Conservation (phyloP, 2,113 vertebrate genomes). For the Callospermophilus lateralis region DNA sequence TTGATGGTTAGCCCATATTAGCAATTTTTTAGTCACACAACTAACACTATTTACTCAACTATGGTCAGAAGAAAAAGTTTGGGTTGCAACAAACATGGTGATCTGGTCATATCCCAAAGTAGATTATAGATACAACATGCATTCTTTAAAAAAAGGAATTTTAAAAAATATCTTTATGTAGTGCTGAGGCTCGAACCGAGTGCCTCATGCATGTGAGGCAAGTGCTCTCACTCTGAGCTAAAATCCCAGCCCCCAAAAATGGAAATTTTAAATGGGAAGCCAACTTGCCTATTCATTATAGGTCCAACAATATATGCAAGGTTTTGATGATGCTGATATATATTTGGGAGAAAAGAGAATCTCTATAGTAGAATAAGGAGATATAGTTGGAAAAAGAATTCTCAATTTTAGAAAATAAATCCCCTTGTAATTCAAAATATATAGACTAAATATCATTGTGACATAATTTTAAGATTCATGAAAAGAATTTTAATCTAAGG, state of each 20-base stretch:
- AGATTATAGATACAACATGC: background rate
- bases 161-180: background rate
- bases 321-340: background rate
- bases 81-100: background rate
- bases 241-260: background rate
- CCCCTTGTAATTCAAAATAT: conserved; percentile 18
- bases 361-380: background rate
- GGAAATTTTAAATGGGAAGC: background rate
- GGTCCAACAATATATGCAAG: background rate
- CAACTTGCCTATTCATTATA: background rate
- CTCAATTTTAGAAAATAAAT: conserved; percentile 59
- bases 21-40: background rate
- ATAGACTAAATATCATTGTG: conserved; percentile 61
- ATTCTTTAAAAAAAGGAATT: background rate
- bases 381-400: background rate
- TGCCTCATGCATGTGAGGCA: too few species aligned
- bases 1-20: background rate
- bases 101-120: background rate
- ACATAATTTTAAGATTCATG: conserved; percentile 55
- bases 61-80: background rate
- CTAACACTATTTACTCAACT: background rate
- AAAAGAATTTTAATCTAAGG: conserved; percentile 58
- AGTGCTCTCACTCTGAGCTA: too few species aligned
- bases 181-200: too few species aligned
- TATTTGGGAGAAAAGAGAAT: background rate